Percentiles rank a stretch among this genome's conserved stretches.
These are phyloP conservation scores for Enteromius viviparus DNA, from an alignment of 2,797 vertebrate species.

Conservation along the genomic window DNA sequence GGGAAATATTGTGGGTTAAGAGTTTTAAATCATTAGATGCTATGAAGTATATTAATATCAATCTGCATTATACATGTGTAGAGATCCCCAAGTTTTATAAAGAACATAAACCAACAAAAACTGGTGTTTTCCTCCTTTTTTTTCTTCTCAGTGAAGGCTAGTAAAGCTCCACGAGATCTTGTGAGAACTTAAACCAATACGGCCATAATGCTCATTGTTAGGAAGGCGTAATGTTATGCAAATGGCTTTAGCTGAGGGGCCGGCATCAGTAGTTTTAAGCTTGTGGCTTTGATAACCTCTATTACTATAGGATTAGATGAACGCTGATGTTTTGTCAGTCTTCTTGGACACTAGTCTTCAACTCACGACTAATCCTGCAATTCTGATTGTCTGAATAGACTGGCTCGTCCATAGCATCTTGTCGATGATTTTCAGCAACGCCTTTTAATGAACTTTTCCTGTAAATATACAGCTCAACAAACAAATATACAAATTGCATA, in stretches of 20 bases:
- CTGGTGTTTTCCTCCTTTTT: slow-evolving; percentile 60
- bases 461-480: background rate
- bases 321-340: slow-evolving; percentile 82
- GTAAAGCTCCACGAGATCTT: slow-evolving; percentile 73
- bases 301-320: slow-evolving; percentile 87
- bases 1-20: background rate
- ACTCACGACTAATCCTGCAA: slow-evolving; percentile 78
- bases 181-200: slow-evolving; percentile 85
- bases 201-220: slow-evolving; percentile 81
- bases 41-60: background rate
- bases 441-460: background rate
- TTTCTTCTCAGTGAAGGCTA: slow-evolving; percentile 49
- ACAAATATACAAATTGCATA: slow-evolving; percentile 1
- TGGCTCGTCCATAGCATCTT: slow-evolving; percentile 17
- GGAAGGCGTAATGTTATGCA: slow-evolving; percentile 80
- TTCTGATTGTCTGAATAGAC: slow-evolving; percentile 45
- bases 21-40: background rate
- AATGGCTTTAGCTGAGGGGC: slow-evolving; percentile 68
- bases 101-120: slow-evolving; percentile 66
- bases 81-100: slow-evolving; percentile 52
- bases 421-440: slow-evolving; percentile 5
- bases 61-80: slow-evolving; percentile 40
- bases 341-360: slow-evolving; percentile 77
- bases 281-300: slow-evolving; percentile 83
- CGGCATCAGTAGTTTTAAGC: slow-evolving; percentile 79